These are phyloP conservation scores for Morus bassanus DNA, from an alignment of 2,797 vertebrate genomes.

Conservation along the genomic window DNA sequence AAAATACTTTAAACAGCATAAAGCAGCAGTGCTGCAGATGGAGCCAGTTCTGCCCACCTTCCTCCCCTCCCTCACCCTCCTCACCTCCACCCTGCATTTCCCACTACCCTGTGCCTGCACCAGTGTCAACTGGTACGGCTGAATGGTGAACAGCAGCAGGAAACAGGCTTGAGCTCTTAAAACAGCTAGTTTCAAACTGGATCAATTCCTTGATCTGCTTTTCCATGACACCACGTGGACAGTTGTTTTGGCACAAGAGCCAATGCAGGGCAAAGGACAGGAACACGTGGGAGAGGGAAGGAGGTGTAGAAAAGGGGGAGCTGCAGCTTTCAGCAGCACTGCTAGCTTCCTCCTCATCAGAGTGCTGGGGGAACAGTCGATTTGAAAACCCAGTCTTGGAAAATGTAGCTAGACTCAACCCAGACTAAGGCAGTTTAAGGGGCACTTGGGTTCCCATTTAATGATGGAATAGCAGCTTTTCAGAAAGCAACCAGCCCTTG, in stretches of 20 bases:
- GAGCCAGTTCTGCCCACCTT: neutral
- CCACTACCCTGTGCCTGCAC: neutral
- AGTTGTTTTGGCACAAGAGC: neutral
- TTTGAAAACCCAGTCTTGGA: neutral
- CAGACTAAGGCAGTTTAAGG: neutral
- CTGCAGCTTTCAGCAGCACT: neutral
- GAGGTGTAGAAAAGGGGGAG: neutral
- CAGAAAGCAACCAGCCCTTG: neutral
- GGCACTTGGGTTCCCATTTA: neutral
- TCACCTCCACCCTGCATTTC: neutral
- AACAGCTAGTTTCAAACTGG: neutral
- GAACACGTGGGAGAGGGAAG: neutral
- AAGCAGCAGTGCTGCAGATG: neutral
- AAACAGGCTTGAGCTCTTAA: neutral
- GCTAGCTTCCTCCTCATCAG: neutral
- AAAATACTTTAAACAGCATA: neutral
- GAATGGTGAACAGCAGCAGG: neutral
- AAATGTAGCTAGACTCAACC: neutral
- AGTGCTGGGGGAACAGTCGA: accelerated
- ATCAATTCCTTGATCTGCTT: neutral
- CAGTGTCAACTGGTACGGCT: neutral
- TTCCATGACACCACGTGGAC: neutral
- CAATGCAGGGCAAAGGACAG: accelerated
- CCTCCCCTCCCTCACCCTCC: neutral
- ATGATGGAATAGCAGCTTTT: neutral